A percentile compares a stretch with the other conserved stretches of the same genome.
Evolutionary conservation across 2,113 vertebrate genomes (phyloP).

Genomic region (Eolophus roseicapilla): DNA sequence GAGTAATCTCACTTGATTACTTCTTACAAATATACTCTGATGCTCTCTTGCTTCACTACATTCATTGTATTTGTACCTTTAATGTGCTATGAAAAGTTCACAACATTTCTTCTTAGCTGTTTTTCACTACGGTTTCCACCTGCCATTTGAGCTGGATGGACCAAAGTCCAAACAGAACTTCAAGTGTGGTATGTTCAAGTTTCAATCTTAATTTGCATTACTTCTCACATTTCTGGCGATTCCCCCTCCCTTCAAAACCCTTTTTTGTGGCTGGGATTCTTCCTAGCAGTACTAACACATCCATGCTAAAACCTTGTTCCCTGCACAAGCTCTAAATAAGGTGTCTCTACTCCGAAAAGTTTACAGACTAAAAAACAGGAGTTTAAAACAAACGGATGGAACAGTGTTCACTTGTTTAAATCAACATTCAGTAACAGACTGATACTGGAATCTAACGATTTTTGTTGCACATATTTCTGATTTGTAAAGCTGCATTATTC

Average conservation of each 20-base stretch:
- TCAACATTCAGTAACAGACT: neutral
- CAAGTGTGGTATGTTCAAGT: rapidly evolving
- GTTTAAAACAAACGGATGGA: neutral
- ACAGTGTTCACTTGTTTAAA: neutral
- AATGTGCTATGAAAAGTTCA: neutral
- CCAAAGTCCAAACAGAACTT: neutral
- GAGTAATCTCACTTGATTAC: neutral
- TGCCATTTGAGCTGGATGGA: neutral
- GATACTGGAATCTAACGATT: neutral
- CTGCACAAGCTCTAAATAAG: neutral
- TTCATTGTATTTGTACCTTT: neutral
- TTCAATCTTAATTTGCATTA: neutral
- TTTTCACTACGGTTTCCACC: neutral
- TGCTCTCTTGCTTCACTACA: neutral
- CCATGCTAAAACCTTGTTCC: neutral
- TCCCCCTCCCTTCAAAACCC: neutral
- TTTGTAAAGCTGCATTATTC: neutral
- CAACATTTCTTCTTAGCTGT: neutral
- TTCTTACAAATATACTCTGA: neutral
- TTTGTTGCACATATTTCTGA: neutral
- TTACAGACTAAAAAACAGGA: neutral
- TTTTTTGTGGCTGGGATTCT: neutral
- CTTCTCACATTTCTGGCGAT: neutral
- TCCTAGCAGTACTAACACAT: neutral
- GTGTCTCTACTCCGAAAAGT: neutral